These are phyloP conservation scores for Pteronura brasiliensis DNA, from an alignment of 2,113 vertebrate genomes.

Conservation along the genomic window DNA sequence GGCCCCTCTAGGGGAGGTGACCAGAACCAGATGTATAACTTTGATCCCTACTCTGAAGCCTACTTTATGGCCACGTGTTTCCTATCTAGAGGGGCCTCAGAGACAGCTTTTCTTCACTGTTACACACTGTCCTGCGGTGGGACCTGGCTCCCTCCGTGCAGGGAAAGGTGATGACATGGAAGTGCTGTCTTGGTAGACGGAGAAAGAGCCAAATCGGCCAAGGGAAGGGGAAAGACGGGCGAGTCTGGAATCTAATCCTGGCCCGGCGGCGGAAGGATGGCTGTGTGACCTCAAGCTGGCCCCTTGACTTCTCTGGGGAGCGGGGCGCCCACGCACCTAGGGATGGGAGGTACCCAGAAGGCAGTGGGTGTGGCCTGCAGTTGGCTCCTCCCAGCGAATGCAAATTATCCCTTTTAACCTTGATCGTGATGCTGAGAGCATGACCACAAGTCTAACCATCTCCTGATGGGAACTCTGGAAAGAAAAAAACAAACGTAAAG, in stretches of 20 bases:
- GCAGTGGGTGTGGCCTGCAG: accelerated
- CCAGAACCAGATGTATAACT: neutral
- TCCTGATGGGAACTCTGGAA: neutral
- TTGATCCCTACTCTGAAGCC: neutral
- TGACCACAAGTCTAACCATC: neutral
- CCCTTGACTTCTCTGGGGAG: neutral
- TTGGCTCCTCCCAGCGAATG: neutral
- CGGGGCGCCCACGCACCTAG: neutral
- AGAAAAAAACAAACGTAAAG: neutral
- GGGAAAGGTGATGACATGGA: neutral
- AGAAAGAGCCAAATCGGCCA: neutral
- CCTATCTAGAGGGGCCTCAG: neutral
- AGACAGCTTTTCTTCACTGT: neutral
- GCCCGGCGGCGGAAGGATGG: neutral
- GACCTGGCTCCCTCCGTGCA: neutral
- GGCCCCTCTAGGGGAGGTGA: neutral
- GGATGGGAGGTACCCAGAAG: neutral
- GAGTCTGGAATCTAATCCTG: neutral
- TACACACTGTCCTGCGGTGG: neutral
- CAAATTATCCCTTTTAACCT: neutral
- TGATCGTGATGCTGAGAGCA: accelerated
- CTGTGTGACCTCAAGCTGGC: neutral
- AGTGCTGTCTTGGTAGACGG: neutral
- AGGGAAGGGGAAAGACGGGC: neutral
- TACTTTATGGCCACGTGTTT: neutral